Evolutionary conservation across 1,140 invertebrate genomes (phyloP).

Genomic region (Aphis craccivora): DNA sequence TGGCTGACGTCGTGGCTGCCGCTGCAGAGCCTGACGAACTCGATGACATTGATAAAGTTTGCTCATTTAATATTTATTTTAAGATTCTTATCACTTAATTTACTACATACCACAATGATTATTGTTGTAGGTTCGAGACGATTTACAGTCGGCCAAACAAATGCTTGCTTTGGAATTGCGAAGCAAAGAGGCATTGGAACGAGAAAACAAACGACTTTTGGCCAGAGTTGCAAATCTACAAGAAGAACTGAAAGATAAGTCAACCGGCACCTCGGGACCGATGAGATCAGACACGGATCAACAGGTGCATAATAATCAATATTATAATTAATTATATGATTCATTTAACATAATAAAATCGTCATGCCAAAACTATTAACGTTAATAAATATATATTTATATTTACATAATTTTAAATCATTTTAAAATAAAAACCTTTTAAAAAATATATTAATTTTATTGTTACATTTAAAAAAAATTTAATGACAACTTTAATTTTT

Average conservation of each 20-base stretch:
- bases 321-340: not conserved
- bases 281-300: constrained; percentile 49
- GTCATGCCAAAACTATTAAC: too few species aligned
- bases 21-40: constrained; percentile 71
- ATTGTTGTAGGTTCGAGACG: constrained; percentile 72
- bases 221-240: constrained; percentile 80
- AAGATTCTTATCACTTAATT: not conserved
- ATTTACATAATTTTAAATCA: too few species aligned
- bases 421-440: too few species aligned
- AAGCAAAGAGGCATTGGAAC: constrained; percentile 83
- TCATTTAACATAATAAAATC: not conserved
- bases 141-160: constrained; percentile 89
- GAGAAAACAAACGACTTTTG: constrained; percentile 83
- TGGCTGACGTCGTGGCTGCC: constrained; percentile 69
- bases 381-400: too few species aligned
- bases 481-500: too few species aligned
- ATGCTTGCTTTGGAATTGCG: constrained; percentile 84
- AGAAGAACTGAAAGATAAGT: constrained; percentile 74
- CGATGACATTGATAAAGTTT: constrained; percentile 83
- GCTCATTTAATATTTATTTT: not conserved
- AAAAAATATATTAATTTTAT: too few species aligned
- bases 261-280: constrained; percentile 60
- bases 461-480: too few species aligned
- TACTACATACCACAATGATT: not conserved
- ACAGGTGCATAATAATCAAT: not conserved